Percentiles rank a stretch among this genome's conserved stretches.
Conservation (phyloP, 2,797 vertebrate genomes). For the Cuculus canorus region DNA sequence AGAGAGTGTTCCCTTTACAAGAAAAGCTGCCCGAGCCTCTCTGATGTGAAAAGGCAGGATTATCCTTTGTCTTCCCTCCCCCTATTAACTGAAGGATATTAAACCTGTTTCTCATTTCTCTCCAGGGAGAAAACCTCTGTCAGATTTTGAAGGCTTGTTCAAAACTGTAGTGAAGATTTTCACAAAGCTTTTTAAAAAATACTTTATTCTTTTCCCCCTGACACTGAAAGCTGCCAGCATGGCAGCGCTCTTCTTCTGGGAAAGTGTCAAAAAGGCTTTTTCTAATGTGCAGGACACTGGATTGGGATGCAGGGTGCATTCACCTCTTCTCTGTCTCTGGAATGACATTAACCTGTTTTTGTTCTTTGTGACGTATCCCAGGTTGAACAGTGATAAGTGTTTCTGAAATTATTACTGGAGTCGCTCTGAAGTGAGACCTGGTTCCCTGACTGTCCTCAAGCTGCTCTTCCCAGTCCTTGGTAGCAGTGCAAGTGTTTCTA, state of each 20-base stretch:
- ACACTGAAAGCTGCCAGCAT: background rate
- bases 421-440: background rate
- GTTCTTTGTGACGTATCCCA: background rate
- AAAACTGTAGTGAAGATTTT: background rate
- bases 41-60: background rate
- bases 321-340: background rate
- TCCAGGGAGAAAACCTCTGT: background rate
- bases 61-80: background rate
- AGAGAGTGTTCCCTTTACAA: background rate
- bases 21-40: background rate
- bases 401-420: background rate
- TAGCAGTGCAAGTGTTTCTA: background rate
- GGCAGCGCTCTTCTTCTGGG: background rate
- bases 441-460: rapidly evolving
- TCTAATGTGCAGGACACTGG: background rate
- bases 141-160: background rate
- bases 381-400: background rate
- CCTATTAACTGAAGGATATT: background rate
- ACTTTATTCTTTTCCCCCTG: background rate
- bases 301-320: background rate
- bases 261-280: background rate
- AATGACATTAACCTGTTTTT: background rate
- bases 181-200: background rate
- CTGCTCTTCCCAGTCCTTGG: background rate
- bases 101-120: background rate